These are phyloP conservation scores for Siniperca scherzeri DNA, from an alignment of 2,797 vertebrate genomes.

Conservation along the genomic window DNA sequence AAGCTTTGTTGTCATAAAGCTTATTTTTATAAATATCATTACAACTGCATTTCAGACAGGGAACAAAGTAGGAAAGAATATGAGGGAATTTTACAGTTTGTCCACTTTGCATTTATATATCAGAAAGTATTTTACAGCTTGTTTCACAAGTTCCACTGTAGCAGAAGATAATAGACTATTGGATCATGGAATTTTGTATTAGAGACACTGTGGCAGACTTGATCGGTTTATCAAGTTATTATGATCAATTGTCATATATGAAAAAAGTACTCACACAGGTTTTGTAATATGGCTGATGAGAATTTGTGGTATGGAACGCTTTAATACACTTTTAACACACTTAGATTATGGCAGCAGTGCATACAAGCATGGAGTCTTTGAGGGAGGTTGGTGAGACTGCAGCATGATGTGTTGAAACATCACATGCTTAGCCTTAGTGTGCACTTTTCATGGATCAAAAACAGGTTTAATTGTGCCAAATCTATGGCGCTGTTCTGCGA, in stretches of 20 bases:
- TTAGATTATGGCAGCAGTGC: not conserved
- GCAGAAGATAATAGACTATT: slow-evolving; percentile 1
- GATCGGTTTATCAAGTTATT: slow-evolving; percentile 21
- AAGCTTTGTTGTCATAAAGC: not conserved
- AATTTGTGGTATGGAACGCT: not conserved
- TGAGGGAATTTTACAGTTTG: not conserved
- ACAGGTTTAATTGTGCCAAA: not conserved
- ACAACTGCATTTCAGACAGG: not conserved
- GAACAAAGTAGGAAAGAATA: not conserved
- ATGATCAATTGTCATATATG: slow-evolving; percentile 3
- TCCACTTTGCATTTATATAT: not conserved
- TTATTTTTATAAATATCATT: not conserved
- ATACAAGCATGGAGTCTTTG: not conserved
- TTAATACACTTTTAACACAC: not conserved
- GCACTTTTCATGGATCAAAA: not conserved
- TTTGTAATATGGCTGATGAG: not conserved
- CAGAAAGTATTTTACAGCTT: not conserved
- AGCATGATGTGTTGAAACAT: not conserved
- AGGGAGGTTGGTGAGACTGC: not conserved
- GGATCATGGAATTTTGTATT: not conserved
- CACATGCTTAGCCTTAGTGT: not conserved
- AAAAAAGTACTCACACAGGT: not conserved
- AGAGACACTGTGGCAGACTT: not conserved
- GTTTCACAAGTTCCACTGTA: slow-evolving; percentile 4
- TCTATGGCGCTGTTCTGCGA: not conserved